Evolutionary conservation across 1,140 invertebrate species (phyloP).

Genomic region (Drosophila parvula): DNA sequence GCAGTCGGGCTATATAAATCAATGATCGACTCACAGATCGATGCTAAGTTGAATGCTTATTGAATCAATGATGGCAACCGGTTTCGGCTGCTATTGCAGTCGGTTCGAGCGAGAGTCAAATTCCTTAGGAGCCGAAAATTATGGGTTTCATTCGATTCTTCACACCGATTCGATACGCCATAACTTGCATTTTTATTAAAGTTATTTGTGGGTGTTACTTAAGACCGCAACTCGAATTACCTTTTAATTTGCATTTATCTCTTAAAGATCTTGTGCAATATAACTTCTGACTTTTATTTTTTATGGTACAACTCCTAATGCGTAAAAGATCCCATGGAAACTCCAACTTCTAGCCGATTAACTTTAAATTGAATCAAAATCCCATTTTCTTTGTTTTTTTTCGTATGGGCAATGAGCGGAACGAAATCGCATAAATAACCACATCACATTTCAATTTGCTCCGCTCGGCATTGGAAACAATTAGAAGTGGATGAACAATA

Average conservation of each 20-base stretch:
- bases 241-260: background rate
- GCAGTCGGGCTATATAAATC: slow-evolving; percentile 42
- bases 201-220: background rate
- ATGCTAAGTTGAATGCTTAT: slow-evolving; percentile 52
- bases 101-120: slow-evolving; percentile 8
- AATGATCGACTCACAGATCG: slow-evolving; percentile 42
- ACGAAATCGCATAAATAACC: slow-evolving; percentile 31
- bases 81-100: slow-evolving; percentile 26
- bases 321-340: background rate
- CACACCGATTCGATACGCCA: slow-evolving; percentile 10
- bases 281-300: background rate
- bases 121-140: slow-evolving; percentile 13
- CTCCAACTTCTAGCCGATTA: slow-evolving; percentile 2
- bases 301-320: background rate
- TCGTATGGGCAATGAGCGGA: background rate
- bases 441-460: slow-evolving; percentile 19
- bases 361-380: slow-evolving; percentile 12
- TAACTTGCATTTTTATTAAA: slow-evolving; percentile 11
- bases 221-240: background rate
- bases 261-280: background rate
- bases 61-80: slow-evolving; percentile 41
- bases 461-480: slow-evolving; percentile 22
- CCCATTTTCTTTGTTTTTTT: background rate
- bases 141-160: slow-evolving; percentile 27
- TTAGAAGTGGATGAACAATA: slow-evolving; percentile 30